phyloP scores from a whole-genome alignment of 2,797 vertebrate species.

The Anguilla pacifica region DNA sequence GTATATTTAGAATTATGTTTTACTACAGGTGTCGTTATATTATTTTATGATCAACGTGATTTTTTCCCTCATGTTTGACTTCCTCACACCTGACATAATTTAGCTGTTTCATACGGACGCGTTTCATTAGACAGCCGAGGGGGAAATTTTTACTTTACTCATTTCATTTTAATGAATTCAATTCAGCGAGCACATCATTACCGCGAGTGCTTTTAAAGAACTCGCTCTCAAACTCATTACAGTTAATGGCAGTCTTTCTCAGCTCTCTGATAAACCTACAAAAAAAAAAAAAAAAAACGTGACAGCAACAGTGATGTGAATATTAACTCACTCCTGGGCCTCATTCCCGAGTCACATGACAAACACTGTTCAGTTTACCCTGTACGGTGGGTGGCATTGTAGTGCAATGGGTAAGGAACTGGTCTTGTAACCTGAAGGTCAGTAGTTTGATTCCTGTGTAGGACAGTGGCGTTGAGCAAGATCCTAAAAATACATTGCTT shows the following conservation, averaged over 20 bases:
- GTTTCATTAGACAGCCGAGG: neutral
- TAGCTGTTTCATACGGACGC: neutral
- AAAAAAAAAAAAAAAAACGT: neutral
- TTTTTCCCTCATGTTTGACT: slow-evolving; percentile 33
- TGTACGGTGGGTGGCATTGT: too few relatives aligned
- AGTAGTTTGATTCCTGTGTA: too few relatives aligned
- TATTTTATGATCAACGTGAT: slow-evolving; percentile 10
- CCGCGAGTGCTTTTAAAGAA: slow-evolving; percentile 13
- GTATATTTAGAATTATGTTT: neutral
- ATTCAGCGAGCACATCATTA: slow-evolving; percentile 24
- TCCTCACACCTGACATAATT: slow-evolving; percentile 32
- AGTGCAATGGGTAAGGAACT: too few relatives aligned
- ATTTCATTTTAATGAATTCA: slow-evolving; percentile 13
- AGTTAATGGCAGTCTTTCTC: slow-evolving; percentile 23
- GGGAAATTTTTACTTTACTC: slow-evolving; percentile 8
- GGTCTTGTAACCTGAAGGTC: too few relatives aligned
- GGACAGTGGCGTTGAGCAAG: too few relatives aligned
- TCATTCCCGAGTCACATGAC: neutral
- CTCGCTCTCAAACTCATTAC: slow-evolving; percentile 23
- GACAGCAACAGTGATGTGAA: slow-evolving; percentile 13
- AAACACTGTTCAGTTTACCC: neutral
- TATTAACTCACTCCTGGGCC: neutral
- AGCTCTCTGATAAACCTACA: slow-evolving; percentile 7
- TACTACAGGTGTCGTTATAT: neutral
- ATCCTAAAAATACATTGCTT: too few relatives aligned